Base-by-base conservation (phyloP, 2,797 vertebrate genomes). In the Myripristis jacobus region DNA sequence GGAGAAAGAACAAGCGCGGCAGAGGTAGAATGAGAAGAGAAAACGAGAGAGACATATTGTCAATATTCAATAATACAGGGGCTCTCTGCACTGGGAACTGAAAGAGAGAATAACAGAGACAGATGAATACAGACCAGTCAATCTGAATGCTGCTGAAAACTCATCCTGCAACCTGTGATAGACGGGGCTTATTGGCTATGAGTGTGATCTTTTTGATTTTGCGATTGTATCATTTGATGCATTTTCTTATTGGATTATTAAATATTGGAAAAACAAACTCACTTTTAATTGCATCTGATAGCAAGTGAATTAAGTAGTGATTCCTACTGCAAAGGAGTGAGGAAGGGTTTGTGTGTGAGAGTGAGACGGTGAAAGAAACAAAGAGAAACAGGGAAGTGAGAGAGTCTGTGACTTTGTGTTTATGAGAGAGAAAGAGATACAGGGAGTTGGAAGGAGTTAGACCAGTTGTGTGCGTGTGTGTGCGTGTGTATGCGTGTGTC, bases 111-210 rank as follows among this genome's bases (percentile, higher is more conserved):
- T 44, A 43, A 48, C 21, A 29, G 10, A 38, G 54, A 21, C 24
- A 5, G 57, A 47, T 34, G 50, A 62, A 57, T 73, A 66, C 25
- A 0, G 8, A 34, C 62, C 58, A 41, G 36, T 41, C 36, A 41
- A 41, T 12, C 36, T 41, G 36, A 41, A 13, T 13, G 3, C 10
- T 3, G n/a, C 16, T 31, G 53, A 65, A 74, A 75, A 74, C 63
- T 71, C 46, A 71, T 69, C 68, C 67, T 54, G 29, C 19, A 1
- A 19, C 6, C 2, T 18, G 43, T 19, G 29, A 18, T 6, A 29
- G 6, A 29, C 6, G 6, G 3, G 27, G 27, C 27, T 29, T 3
- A 29, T 29, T 29, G 27, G 16, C 29, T 19, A 48, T 19, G 38
- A 44, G 2, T n/a, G 4, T 41, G 29, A 25, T 34, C 15, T 54